Evolutionary conservation across 2,797 vertebrate genomes (phyloP), one percentile per base, ranked within the genome.

Genomic region (Xenops minutus): DNA sequence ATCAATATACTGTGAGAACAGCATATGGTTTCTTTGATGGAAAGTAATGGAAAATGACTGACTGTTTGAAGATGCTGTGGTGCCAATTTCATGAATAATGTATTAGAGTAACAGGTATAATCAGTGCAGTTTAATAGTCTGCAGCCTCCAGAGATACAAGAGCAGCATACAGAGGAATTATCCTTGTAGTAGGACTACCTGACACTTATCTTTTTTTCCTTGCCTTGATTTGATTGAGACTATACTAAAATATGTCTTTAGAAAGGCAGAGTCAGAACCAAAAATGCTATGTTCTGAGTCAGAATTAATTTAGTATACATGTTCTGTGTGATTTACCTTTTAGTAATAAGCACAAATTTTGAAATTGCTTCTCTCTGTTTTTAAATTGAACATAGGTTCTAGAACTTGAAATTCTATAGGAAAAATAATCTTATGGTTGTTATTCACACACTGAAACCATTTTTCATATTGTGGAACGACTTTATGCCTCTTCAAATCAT

Each of bases 1-100:
- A 93, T 91, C 89, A 93, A 52, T 95, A 95, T 34, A 48, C 95
- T 89, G 83, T 93, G 93, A 97, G 95, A 96, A 85, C 44, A 97
- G 96, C 98, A 98, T 98, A 98, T 97, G 97, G 98, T 91, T 98
- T 97, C 97, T 98, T 97, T 98, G 98, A 98, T 97, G 98, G 97
- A 98, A 98, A 96, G 96, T 98, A 98, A 98, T 98, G 97, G 98
- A 97, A 98, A 98, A 98, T 98, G 98, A 98, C 98, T 98, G 97
- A 93, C 95, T 97, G 97, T 98, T 98, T 98, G 98, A 98, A 98
- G 97, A 98, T 98, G 96, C 92, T 97, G 97, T 97, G 93, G 97
- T 98, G 96, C 92, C 96, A 89, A 92, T 95, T 64, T 97, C 87
- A 98, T 99, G 98, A 98, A 98, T 99, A 98, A 99, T 98, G 97